Conservation (phyloP, 2,797 vertebrate species). For the Thamnophis elegans region DNA sequence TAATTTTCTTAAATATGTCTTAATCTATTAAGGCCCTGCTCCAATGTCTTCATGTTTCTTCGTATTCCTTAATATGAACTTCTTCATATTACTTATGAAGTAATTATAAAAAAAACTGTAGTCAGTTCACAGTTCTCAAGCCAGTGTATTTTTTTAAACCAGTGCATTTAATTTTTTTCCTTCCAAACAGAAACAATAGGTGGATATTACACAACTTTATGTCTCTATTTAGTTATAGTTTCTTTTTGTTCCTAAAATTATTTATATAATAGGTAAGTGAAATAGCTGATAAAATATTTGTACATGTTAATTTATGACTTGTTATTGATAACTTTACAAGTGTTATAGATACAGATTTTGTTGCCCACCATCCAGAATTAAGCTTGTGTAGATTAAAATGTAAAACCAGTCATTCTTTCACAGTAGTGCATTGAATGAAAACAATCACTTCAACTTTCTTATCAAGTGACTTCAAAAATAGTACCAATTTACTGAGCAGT, state of each 20-base stretch:
- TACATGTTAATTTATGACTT: neutral
- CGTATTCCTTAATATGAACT: neutral
- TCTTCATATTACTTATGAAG: neutral
- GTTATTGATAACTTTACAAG: slow-evolving; percentile 34
- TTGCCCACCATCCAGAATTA: slow-evolving; percentile 2
- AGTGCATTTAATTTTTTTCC: slow-evolving; percentile 5
- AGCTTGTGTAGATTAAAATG: slow-evolving; percentile 22
- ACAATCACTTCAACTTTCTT: slow-evolving; percentile 30
- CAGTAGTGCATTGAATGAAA: slow-evolving; percentile 3
- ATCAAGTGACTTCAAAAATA: slow-evolving; percentile 45
- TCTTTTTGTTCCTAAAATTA: neutral
- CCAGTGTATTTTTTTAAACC: slow-evolving; percentile 12
- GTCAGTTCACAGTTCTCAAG: neutral
- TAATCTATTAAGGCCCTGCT: neutral
- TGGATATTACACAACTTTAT: neutral
- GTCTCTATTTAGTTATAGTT: slow-evolving; percentile 7
- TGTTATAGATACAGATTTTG: slow-evolving; percentile 37
- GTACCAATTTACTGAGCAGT: slow-evolving; percentile 1
- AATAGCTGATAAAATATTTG: slow-evolving; percentile 18
- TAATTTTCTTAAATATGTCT: neutral
- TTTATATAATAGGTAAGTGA: slow-evolving; percentile 32
- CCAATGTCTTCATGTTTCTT: neutral
- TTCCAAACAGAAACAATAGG: neutral
- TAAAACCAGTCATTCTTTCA: slow-evolving; percentile 12
- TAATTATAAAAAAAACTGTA: neutral